Evolutionary conservation across 1,140 invertebrate genomes (phyloP).

Genomic region (Camponotus pennsylvanicus): DNA sequence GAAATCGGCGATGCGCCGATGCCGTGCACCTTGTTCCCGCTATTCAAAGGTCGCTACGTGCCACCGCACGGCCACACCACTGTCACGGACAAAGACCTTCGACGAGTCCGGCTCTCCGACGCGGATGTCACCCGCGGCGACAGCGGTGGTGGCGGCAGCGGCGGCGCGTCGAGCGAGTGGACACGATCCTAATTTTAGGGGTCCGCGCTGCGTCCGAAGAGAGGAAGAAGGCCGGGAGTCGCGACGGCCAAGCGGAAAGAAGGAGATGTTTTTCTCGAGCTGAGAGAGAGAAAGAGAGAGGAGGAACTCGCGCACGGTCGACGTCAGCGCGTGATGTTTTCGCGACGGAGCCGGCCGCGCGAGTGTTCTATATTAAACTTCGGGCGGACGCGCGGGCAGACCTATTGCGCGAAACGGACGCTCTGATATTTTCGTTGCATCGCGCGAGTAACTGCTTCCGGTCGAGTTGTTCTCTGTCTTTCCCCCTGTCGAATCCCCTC

Average conservation of each 20-base stretch:
- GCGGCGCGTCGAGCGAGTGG: slow-evolving; percentile 61
- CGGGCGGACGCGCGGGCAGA: slow-evolving; percentile 78
- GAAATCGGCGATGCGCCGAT: not conserved
- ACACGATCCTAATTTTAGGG: slow-evolving; percentile 66
- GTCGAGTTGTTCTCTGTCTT: slow-evolving; percentile 72
- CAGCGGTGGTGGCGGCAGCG: slow-evolving; percentile 41
- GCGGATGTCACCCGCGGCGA: slow-evolving; percentile 67
- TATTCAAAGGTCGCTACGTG: slow-evolving; percentile 55
- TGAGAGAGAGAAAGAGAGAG: slow-evolving; percentile 47
- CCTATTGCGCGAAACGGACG: slow-evolving; percentile 82
- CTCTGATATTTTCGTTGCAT: slow-evolving; percentile 83
- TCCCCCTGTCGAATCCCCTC: slow-evolving; percentile 16
- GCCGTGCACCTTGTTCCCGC: slow-evolving; percentile 19
- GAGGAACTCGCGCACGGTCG: slow-evolving; percentile 59
- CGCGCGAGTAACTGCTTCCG: slow-evolving; percentile 84
- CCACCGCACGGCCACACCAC: slow-evolving; percentile 27
- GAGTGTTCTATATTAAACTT: slow-evolving; percentile 83
- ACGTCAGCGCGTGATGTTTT: slow-evolving; percentile 78
- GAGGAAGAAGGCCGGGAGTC: slow-evolving; percentile 15
- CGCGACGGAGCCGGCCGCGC: slow-evolving; percentile 74
- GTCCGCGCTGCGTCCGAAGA: slow-evolving; percentile 22
- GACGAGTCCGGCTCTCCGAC: slow-evolving; percentile 66
- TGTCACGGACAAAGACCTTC: slow-evolving; percentile 66
- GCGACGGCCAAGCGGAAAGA: slow-evolving; percentile 28
- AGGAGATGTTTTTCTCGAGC: slow-evolving; percentile 31